Conservation (phyloP, 2,888 invertebrate genomes). For the Physocephala rufipes region DNA sequence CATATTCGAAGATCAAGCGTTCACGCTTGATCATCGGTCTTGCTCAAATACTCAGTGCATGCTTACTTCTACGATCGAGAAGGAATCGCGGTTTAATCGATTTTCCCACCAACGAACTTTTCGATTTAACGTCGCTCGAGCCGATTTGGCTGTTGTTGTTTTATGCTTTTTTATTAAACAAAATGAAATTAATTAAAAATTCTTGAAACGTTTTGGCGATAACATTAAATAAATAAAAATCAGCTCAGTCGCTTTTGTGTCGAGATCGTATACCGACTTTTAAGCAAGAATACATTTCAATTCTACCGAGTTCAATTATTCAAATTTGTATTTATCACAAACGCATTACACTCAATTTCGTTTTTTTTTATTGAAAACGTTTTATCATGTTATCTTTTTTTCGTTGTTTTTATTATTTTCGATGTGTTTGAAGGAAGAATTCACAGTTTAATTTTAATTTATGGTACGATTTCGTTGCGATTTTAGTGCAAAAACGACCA, state of each 20-base stretch:
- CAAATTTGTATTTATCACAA: conserved; percentile 26
- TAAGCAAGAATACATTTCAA: conserved; percentile 28
- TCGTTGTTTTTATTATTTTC: too few relatives aligned
- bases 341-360: too few relatives aligned
- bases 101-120: conserved; percentile 28
- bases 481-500: too few relatives aligned
- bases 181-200: conserved; percentile 46
- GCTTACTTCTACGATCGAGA: background rate
- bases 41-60: background rate
- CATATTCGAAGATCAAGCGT: too few relatives aligned
- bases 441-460: too few relatives aligned
- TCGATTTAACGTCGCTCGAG: too few relatives aligned
- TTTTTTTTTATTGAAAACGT: conserved; percentile 11
- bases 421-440: too few relatives aligned
- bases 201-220: conserved; percentile 58
- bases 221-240: conserved; percentile 54
- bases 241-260: conserved; percentile 28
- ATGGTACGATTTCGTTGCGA: too few relatives aligned
- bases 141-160: background rate
- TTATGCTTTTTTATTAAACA: background rate
- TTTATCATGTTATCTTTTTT: too few relatives aligned
- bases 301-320: conserved; percentile 33
- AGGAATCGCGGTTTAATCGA: background rate
- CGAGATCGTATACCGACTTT: conserved; percentile 25
- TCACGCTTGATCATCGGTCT: background rate